Evolutionary conservation across 2,888 invertebrate species (phyloP), one percentile per base, ranked within the genome.

Genomic region (Boloria euphrosyne): DNA sequence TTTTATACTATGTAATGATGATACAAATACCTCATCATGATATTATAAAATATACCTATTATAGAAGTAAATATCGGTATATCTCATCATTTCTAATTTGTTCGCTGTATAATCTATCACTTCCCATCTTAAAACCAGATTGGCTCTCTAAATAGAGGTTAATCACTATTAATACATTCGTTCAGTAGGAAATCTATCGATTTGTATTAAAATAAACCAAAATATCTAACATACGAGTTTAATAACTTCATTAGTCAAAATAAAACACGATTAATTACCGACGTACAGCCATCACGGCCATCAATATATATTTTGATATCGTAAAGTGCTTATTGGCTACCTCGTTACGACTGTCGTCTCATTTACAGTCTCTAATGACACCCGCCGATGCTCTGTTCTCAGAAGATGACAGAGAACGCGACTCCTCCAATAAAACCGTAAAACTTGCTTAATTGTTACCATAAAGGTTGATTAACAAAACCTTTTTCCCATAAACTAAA

Each of bases 321-420:
- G 80, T 87, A 86, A 88, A 88, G 67, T 71, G 65, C 80, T 85
- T 84, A 86, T 87, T 86, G 84, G 78, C 78, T 75, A 73, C 71
- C 87, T 89, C 80, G 87, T 89, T 90, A 87, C 82, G 78, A 80
- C 82, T 82, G 87, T 90, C 90, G 86, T 89, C 81, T 86, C 85
- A 68, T 89, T 90, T 90, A 90, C 86, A 82, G 79, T 81, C 88
- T 75, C 77, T 90, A 90, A 90, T 90, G 87, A 89, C 87, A 87
- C 79, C 79, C 87, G 86, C 78, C 79, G 74, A 71, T 68, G 70
- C 78, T 75, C 77, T 76, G 74, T 90, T 90, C 90, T 83, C 81
- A 85, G 90, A 90, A 90, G 90, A 88, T 88, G 89, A 89, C 90
- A 89, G 82, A 75, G 52, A 64, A 49, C 60, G 67, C 78, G 76